A percentile compares a stretch with the other conserved stretches of the same genome.
Conservation (phyloP, 2,888 invertebrate genomes). For the Lagria hirta region DNA sequence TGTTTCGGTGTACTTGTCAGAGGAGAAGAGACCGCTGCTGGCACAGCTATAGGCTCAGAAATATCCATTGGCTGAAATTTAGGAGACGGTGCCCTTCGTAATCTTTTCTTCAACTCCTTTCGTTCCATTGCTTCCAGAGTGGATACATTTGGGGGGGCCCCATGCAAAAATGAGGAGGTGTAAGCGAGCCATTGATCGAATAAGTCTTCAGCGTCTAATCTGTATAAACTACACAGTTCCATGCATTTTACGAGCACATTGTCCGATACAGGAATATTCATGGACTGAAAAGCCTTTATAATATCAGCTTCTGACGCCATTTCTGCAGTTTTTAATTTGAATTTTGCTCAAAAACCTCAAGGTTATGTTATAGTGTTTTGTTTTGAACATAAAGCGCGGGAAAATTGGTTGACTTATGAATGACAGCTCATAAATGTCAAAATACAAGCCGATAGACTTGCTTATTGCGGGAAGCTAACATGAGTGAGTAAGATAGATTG, state of each 20-base stretch:
- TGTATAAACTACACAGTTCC: conserved; percentile 65
- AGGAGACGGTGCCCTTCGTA: conserved; percentile 23
- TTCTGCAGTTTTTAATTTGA: too few species aligned
- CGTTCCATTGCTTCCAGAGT: conserved; percentile 64
- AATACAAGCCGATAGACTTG: too few species aligned
- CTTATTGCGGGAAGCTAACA: too few species aligned
- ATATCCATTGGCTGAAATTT: not conserved
- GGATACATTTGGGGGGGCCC: conserved; percentile 62
- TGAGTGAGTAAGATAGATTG: too few species aligned
- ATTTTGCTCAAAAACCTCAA: too few species aligned
- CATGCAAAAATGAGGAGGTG: conserved; percentile 65
- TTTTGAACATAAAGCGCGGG: too few species aligned
- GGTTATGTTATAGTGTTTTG: too few species aligned
- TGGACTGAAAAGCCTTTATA: conserved; percentile 43
- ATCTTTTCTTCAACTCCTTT: conserved; percentile 62
- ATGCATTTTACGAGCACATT: conserved; percentile 64
- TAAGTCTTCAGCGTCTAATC: conserved; percentile 67
- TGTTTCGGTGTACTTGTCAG: conserved; percentile 1
- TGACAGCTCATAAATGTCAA: too few species aligned
- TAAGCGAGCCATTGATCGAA: conserved; percentile 80
- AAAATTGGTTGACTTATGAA: too few species aligned
- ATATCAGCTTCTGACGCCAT: too few species aligned
- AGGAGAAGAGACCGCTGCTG: not conserved
- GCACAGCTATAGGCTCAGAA: not conserved
- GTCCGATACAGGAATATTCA: conserved; percentile 50